Conservation (phyloP, 2,888 invertebrate genomes). For the Tiphia femorata region DNA sequence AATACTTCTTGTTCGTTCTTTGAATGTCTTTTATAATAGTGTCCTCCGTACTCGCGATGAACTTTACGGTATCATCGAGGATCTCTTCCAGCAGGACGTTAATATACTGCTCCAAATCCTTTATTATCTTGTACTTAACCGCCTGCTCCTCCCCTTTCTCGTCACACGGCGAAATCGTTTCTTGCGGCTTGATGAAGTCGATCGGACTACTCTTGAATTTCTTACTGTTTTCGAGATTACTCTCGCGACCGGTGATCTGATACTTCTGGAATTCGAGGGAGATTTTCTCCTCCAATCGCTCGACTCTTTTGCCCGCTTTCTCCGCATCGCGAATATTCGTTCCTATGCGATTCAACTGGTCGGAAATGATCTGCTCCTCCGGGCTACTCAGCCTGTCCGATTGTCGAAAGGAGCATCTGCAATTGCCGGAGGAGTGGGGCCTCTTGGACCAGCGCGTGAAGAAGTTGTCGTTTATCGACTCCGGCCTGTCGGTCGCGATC, state of each 20-base stretch:
- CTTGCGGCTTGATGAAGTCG: constrained; percentile 1
- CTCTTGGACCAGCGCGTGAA: constrained; percentile 59
- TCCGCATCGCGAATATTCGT: constrained; percentile 62
- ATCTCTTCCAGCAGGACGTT: constrained; percentile 63
- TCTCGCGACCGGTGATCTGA: constrained; percentile 9
- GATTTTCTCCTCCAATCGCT: constrained; percentile 55
- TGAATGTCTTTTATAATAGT: constrained; percentile 11
- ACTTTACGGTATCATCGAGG: constrained; percentile 60
- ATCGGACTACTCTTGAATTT: neutral
- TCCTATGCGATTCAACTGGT: constrained; percentile 59
- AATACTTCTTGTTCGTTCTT: constrained; percentile 4
- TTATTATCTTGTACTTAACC: constrained; percentile 58
- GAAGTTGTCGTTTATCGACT: constrained; percentile 63
- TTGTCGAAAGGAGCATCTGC: constrained; percentile 62
- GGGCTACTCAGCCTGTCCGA: constrained; percentile 52
- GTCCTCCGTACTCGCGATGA: constrained; percentile 50
- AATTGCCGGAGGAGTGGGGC: constrained; percentile 62
- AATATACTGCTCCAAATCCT: constrained; percentile 62
- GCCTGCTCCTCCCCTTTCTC: constrained; percentile 26
- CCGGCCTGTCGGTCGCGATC: constrained; percentile 51
- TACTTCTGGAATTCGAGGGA: constrained; percentile 48
- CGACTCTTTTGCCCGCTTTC: constrained; percentile 51
- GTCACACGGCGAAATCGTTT: neutral
- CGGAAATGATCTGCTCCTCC: constrained; percentile 53
- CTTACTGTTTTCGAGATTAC: constrained; percentile 10